Percentiles rank a stretch among this genome's conserved stretches.
Conservation (phyloP, 1,140 invertebrate genomes). For the Papilio polyxenes region DNA sequence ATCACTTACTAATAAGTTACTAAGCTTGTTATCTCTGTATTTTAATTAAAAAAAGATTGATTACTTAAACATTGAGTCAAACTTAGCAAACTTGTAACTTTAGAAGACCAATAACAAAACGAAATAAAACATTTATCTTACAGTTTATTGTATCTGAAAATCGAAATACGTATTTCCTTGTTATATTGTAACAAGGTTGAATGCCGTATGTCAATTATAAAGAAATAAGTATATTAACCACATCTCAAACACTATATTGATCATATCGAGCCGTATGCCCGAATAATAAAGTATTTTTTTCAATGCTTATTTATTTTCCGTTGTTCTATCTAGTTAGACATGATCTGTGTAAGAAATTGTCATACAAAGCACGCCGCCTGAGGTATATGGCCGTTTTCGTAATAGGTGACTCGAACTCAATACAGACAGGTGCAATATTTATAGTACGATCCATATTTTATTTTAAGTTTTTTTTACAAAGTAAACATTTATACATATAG, state of each 20-base stretch:
- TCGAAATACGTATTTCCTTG: not conserved
- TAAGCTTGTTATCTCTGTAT: not conserved
- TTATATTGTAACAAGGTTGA: slow-evolving; percentile 13
- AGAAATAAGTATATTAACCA: slow-evolving; percentile 12
- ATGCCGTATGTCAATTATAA: not conserved
- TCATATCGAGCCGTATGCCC: not conserved
- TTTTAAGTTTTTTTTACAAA: not conserved
- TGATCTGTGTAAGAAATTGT: slow-evolving; percentile 48
- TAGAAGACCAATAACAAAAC: not conserved
- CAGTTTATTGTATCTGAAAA: not conserved
- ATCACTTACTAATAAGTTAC: not conserved
- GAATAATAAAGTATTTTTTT: not conserved
- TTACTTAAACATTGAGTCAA: no score
- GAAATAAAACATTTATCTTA: not conserved
- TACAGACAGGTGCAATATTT: slow-evolving; percentile 49
- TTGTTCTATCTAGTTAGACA: slow-evolving; percentile 28
- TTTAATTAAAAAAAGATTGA: not conserved
- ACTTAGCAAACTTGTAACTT: no score
- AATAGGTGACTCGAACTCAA: slow-evolving; percentile 63
- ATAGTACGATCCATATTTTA: slow-evolving; percentile 48
- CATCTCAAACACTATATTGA: not conserved
- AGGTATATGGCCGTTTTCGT: slow-evolving; percentile 71
- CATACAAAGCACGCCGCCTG: slow-evolving; percentile 61
- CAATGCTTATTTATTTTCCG: not conserved
- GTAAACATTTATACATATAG: not conserved